Evolutionary conservation across 2,113 vertebrate genomes (phyloP), one percentile per base, ranked within the genome.

Genomic region (Boleophthalmus pectinirostris): DNA sequence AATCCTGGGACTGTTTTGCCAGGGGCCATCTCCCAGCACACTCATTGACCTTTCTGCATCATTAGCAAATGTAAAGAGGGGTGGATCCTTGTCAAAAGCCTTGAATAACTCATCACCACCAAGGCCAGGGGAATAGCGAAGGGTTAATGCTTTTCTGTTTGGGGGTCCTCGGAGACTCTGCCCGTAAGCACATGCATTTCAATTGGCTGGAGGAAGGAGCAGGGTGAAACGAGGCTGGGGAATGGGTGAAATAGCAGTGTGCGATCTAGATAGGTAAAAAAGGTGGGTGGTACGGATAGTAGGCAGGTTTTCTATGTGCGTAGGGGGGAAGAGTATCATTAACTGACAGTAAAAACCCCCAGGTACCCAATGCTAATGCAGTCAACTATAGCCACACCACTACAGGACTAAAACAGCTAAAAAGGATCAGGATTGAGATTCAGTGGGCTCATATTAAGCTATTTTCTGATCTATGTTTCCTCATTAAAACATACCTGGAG

Each of bases 41-140:
- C 71, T 83, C 61, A 75, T 24, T 87, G 85, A 89, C 81, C 87
- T 89, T 86, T 79, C 83, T 75, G 85, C 75, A 84, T 93, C 82
- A 85, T 84, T 82, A 83, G 77, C 66, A 68, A 63, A 84, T 73
- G 70, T 68, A 79, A 82, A 85, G 68, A 69, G 70, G 79, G 56
- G 72, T 73, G 84, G 53, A 80, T 80, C 78, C 74, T 80, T 80
- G 77, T 87, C 79, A 84, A 61, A 85, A 79, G 61, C 84, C 78
- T 78, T 81, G 81, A 88, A 84, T 81, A 83, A 86, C 82, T 78
- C 64, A 82, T 84, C 80, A 79, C 51, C 67, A 67, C 61, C 70
- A 75, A 81, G 77, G 79, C 72, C 72, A 5, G 33, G 83, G 87
- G 69, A 85, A 78, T 67, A 73, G 68, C 77, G 79, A 85, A 81